Percentiles rank a stretch among this genome's conserved stretches.
These are phyloP conservation scores for Chironex yamaguchii DNA, from an alignment of 30 jellyfish, hydroid and myxozoan genomes.

Conservation along the genomic window DNA sequence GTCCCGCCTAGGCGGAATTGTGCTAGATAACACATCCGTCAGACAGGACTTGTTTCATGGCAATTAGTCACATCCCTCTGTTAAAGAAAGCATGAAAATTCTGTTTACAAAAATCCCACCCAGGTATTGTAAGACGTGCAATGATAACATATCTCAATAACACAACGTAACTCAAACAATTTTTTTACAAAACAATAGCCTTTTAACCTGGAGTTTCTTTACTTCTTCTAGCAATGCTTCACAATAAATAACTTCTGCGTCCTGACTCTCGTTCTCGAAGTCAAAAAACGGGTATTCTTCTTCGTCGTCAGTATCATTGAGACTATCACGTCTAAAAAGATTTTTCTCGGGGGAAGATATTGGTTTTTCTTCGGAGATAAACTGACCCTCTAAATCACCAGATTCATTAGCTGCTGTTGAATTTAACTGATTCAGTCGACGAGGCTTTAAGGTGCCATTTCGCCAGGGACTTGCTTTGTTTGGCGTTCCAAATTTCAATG, in stretches of 20 bases:
- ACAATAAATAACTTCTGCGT: conserved; percentile 76
- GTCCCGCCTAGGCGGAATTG: no score
- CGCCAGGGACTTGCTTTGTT: neutral
- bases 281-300: conserved; percentile 88
- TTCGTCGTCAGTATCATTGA: conserved; percentile 80
- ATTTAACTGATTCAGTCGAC: neutral
- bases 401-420: neutral
- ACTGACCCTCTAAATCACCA: conserved; percentile 27
- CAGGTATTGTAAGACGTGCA: neutral
- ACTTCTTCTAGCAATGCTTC: conserved; percentile 90
- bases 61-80: conserved; percentile 38
- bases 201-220: conserved; percentile 84
- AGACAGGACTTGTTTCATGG: no score
- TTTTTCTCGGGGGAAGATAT: conserved; percentile 17
- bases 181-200: neutral
- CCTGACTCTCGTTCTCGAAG: conserved; percentile 67
- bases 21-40: no score
- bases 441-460: conserved; percentile 29
- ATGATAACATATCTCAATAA: neutral
- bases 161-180: neutral
- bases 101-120: neutral
- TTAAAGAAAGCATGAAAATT: neutral
- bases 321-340: conserved; percentile 79
- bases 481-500: conserved; percentile 89
- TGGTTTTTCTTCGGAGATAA: conserved; percentile 22